Conservation (phyloP, 2,797 vertebrate species). For the Gymnoscopelus braueri region DNA sequence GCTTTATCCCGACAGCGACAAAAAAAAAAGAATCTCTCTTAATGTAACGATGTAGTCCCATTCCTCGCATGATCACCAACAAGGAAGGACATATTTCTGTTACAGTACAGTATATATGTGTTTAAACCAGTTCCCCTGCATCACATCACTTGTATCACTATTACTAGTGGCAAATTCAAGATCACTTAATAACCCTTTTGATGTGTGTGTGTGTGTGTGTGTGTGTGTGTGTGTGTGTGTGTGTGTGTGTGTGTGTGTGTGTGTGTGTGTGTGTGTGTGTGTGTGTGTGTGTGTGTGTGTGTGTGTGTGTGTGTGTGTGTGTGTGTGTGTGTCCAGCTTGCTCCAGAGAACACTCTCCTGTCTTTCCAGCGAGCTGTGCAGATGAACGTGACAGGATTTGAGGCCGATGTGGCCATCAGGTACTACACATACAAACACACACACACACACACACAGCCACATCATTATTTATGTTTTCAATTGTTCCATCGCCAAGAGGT, state of each 20-base stretch:
- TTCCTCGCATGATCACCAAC: too few species aligned
- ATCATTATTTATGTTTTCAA: neutral
- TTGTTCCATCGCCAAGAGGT: too few species aligned
- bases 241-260: slow-evolving; percentile 12
- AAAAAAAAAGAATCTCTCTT: too few species aligned
- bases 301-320: neutral
- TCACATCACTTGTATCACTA: too few species aligned
- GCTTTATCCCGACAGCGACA: too few species aligned
- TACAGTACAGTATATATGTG: too few species aligned
- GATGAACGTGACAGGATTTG: slow-evolving; percentile 87
- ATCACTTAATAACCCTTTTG: neutral
- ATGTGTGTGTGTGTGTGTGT: too few species aligned
- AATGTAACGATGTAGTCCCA: too few species aligned
- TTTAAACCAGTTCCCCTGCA: neutral
- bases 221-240: neutral
- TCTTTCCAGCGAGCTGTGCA: slow-evolving; percentile 94
- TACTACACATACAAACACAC: slow-evolving; percentile 50
- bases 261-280: slow-evolving; percentile 1
- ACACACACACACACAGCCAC: neutral
- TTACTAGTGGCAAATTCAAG: neutral
- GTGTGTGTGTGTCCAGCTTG: slow-evolving; percentile 78
- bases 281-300: slow-evolving; percentile 8
- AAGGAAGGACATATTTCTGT: too few species aligned
- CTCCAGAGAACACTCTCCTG: slow-evolving; percentile 93
- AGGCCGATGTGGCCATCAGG: slow-evolving; percentile 92